Percentiles rank a stretch among this genome's conserved stretches.
Conservation (phyloP, 2,113 vertebrate genomes). For the Gasterosteus nipponicus region DNA sequence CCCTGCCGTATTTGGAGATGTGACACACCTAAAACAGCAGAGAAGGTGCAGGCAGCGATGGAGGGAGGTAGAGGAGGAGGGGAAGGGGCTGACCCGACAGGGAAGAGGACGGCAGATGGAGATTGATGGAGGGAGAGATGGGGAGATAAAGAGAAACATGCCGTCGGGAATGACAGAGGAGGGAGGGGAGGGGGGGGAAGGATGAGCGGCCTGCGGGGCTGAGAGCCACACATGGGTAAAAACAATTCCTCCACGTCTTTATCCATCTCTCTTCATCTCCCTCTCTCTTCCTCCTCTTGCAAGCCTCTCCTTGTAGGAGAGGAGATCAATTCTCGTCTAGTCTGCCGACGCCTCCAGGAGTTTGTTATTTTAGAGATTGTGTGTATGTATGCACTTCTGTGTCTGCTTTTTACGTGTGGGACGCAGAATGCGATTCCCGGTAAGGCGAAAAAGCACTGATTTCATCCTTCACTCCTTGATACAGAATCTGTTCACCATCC, state of each 20-base stretch:
- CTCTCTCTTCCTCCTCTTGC: constrained; percentile 48
- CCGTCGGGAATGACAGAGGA: constrained; percentile 69
- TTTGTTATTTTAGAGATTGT: constrained; percentile 66
- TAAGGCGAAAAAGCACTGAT: constrained; percentile 43
- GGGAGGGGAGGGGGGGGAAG: constrained; percentile 55
- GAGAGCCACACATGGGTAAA: constrained; percentile 71
- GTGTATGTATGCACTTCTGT: constrained; percentile 44
- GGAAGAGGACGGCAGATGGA: constrained; percentile 72
- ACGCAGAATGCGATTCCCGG: constrained; percentile 53
- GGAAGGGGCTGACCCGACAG: constrained; percentile 56
- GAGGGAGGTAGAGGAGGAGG: constrained; percentile 44
- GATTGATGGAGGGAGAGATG: constrained; percentile 76
- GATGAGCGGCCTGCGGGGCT: constrained; percentile 73
- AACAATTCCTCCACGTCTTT: constrained; percentile 70
- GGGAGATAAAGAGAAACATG: constrained; percentile 77
- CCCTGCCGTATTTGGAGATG: constrained; percentile 54
- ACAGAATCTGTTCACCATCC: constrained; percentile 34
- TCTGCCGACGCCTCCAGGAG: constrained; percentile 80
- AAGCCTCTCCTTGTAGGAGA: constrained; percentile 75
- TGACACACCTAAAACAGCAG: constrained; percentile 57
- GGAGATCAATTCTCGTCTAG: constrained; percentile 83
- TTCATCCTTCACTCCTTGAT: constrained; percentile 52
- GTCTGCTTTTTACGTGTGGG: constrained; percentile 51
- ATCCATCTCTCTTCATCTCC: constrained; percentile 50
- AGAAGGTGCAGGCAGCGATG: constrained; percentile 30